A percentile compares a stretch with the other conserved stretches of the same genome.
phyloP scores from a whole-genome alignment of 2,113 vertebrate genomes.

The Oncorhynchus kisutch region DNA sequence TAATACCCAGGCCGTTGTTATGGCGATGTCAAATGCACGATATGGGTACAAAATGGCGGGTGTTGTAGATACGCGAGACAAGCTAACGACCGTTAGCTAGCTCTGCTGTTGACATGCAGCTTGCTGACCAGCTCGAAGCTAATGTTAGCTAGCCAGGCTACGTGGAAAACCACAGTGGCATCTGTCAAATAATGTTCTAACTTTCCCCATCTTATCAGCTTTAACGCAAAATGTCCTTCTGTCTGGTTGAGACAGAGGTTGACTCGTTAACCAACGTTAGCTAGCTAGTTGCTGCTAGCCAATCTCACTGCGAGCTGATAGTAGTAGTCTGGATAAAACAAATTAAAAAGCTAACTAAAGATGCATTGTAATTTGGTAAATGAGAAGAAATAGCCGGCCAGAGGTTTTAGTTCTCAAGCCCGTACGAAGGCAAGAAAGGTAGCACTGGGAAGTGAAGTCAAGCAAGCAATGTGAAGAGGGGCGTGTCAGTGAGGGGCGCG shows the following conservation, averaged over 20 bases:
- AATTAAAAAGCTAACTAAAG: no score
- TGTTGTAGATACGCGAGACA: constrained; percentile 70
- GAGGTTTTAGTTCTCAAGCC: background rate
- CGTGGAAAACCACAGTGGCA: background rate
- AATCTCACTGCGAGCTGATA: background rate
- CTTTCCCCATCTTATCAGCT: no score
- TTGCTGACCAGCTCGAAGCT: background rate
- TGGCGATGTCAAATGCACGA: constrained; percentile 81
- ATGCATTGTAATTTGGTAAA: no score
- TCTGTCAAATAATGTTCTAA: background rate
- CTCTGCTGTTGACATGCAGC: background rate
- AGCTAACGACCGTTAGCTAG: constrained; percentile 30
- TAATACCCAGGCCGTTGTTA: constrained; percentile 76
- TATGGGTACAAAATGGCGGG: constrained; percentile 83
- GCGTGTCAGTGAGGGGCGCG: constrained; percentile 42
- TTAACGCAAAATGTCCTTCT: no score
- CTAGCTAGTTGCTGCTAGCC: background rate
- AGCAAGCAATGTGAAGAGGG: constrained; percentile 35
- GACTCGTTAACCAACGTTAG: background rate
- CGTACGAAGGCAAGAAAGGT: constrained; percentile 10
- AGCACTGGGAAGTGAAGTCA: background rate
- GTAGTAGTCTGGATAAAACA: no score
- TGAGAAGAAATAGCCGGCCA: no score
- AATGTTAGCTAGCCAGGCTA: constrained; percentile 9
- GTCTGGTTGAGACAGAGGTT: no score